These are phyloP conservation scores for Bradypus variegatus DNA, from an alignment of 2,797 vertebrate genomes.

Conservation along the genomic window DNA sequence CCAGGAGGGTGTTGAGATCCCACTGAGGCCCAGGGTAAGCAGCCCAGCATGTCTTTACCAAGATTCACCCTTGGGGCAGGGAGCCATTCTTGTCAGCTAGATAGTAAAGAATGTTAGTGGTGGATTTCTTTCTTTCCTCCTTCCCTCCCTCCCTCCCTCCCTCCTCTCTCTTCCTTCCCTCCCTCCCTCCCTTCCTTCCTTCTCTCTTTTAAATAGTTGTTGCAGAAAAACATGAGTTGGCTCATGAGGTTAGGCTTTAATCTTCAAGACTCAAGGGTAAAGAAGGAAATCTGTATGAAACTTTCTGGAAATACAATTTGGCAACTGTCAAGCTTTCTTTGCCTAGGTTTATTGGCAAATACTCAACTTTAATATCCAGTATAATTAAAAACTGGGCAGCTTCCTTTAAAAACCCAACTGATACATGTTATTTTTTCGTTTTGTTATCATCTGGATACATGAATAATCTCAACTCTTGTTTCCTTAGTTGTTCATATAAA, in stretches of 20 bases:
- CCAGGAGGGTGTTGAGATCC: not conserved
- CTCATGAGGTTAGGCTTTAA: conserved; percentile 8
- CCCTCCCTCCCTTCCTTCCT: not conserved
- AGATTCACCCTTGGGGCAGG: not conserved
- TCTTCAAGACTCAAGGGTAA: not conserved
- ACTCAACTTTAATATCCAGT: not conserved
- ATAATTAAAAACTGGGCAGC: conserved; percentile 21
- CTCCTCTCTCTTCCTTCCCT: not conserved
- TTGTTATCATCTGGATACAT: not conserved
- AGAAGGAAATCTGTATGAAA: not conserved
- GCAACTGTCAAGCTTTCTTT: not conserved
- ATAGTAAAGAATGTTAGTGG: not conserved
- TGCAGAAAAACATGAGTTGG: conserved; percentile 3
- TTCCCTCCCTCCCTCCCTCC: too few species aligned
- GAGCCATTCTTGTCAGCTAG: not conserved
- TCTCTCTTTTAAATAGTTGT: not conserved
- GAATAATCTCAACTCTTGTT: not conserved
- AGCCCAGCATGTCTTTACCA: not conserved
- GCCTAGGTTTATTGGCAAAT: conserved; percentile 11
- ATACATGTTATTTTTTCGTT: not conserved
- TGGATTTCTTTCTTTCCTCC: not conserved
- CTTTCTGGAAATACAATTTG: not conserved
- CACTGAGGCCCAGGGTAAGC: not conserved
- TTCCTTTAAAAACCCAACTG: conserved; percentile 22
- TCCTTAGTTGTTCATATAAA: not conserved